These are phyloP conservation scores for Chrysolina haemoptera DNA, from an alignment of 2,888 invertebrate genomes.

Conservation along the genomic window DNA sequence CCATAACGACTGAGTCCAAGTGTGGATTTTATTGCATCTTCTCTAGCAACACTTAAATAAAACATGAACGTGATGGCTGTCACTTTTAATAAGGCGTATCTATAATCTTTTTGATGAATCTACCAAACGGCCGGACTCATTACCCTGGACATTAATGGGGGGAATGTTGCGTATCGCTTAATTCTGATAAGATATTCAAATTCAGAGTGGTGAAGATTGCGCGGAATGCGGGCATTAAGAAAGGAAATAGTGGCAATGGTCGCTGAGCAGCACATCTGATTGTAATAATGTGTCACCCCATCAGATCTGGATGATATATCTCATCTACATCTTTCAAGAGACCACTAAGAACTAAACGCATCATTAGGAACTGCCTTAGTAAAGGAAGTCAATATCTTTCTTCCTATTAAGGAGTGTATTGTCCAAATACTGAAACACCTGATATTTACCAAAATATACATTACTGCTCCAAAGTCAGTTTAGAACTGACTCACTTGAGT, in stretches of 20 bases:
- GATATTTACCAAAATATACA: too few relatives aligned
- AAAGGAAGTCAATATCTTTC: too few relatives aligned
- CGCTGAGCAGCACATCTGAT: background rate
- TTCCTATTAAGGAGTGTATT: too few relatives aligned
- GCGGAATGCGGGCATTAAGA: slow-evolving; percentile 5
- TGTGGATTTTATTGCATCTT: slow-evolving; percentile 28
- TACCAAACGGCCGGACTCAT: slow-evolving; percentile 37
- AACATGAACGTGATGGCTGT: slow-evolving; percentile 40
- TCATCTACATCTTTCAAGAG: too few relatives aligned
- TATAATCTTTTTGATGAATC: slow-evolving; percentile 44
- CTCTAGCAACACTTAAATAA: slow-evolving; percentile 31
- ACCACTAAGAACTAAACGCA: too few relatives aligned
- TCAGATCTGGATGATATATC: background rate
- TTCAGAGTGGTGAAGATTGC: slow-evolving; percentile 26
- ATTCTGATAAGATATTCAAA: slow-evolving; percentile 43
- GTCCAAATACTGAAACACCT: too few relatives aligned
- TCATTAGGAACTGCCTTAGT: too few relatives aligned
- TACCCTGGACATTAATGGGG: slow-evolving; percentile 39
- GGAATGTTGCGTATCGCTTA: slow-evolving; percentile 34
- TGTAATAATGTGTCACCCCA: slow-evolving; percentile 3
- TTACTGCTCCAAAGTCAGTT: too few relatives aligned
- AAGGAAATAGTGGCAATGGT: slow-evolving; percentile 12
- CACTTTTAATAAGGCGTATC: slow-evolving; percentile 45
- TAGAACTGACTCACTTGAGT: too few relatives aligned
- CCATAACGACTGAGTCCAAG: slow-evolving; percentile 10